These are phyloP conservation scores for Camelus dromedarius DNA, from an alignment of 2,113 vertebrate genomes.

Conservation along the genomic window DNA sequence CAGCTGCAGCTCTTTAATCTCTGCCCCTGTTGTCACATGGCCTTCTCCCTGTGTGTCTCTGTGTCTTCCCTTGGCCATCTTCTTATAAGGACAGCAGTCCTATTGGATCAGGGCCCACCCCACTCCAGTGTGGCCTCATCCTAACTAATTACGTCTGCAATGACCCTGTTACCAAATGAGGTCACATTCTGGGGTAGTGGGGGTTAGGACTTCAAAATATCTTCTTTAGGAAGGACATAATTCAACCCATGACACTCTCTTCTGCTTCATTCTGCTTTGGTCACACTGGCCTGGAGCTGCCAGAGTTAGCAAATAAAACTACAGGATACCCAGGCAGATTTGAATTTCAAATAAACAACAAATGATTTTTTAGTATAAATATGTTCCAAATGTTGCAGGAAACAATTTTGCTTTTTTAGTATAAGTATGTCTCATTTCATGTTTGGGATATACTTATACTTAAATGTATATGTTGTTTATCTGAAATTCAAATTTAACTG, in stretches of 20 bases:
- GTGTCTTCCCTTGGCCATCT: not conserved
- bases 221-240: not conserved
- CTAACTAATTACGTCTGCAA: not conserved
- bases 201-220: not conserved
- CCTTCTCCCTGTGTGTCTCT: not conserved
- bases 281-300: not conserved
- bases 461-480: not conserved
- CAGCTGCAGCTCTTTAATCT: not conserved
- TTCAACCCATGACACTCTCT: not conserved
- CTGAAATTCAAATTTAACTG: slow-evolving; percentile 30
- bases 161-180: not conserved
- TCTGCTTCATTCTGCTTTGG: not conserved
- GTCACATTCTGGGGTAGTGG: not conserved
- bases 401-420: not conserved
- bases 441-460: slow-evolving; percentile 6
- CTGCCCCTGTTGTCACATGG: not conserved
- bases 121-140: not conserved
- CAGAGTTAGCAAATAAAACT: slow-evolving; percentile 55
- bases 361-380: slow-evolving; percentile 12
- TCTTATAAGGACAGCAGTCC: not conserved
- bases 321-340: not conserved
- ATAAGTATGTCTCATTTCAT: not conserved
- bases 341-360: not conserved
- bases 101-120: not conserved
- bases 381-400: not conserved